Evolutionary conservation across 2,888 invertebrate genomes (phyloP).

Genomic region (Danaus chrysippus): DNA sequence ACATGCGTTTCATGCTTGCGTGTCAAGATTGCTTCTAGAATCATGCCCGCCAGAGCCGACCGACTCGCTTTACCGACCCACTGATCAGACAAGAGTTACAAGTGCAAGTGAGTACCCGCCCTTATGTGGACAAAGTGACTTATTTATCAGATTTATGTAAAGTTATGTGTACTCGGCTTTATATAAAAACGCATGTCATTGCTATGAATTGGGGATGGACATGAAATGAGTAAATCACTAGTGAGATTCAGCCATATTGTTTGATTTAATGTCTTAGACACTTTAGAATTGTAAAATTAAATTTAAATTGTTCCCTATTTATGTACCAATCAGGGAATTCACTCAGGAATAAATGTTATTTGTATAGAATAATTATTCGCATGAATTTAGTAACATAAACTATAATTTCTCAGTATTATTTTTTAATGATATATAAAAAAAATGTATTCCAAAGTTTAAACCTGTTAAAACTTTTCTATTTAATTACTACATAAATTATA

Average conservation of each 20-base stretch:
- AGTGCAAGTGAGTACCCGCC: slow-evolving; percentile 10
- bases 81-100: slow-evolving; percentile 42
- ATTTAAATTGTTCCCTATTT: neutral
- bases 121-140: neutral
- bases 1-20: slow-evolving; percentile 49
- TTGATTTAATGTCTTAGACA: neutral
- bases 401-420: too few species aligned
- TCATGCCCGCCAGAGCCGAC: slow-evolving; percentile 43
- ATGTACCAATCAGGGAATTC: neutral
- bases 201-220: neutral
- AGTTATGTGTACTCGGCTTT: too few species aligned
- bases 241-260: slow-evolving; percentile 6
- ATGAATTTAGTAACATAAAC: too few species aligned
- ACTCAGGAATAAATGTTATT: neutral
- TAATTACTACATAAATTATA: too few species aligned
- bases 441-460: too few species aligned
- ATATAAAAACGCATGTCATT: too few species aligned
- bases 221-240: neutral
- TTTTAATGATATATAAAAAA: too few species aligned
- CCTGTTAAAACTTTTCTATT: too few species aligned
- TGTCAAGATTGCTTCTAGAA: slow-evolving; percentile 44
- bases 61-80: slow-evolving; percentile 58
- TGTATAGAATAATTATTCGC: too few species aligned
- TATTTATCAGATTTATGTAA: too few species aligned
- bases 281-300: neutral